A percentile compares a stretch with the other conserved stretches of the same genome.
Conservation (phyloP, 2,888 invertebrate species). For the Sinopyrophorus schimmeli region DNA sequence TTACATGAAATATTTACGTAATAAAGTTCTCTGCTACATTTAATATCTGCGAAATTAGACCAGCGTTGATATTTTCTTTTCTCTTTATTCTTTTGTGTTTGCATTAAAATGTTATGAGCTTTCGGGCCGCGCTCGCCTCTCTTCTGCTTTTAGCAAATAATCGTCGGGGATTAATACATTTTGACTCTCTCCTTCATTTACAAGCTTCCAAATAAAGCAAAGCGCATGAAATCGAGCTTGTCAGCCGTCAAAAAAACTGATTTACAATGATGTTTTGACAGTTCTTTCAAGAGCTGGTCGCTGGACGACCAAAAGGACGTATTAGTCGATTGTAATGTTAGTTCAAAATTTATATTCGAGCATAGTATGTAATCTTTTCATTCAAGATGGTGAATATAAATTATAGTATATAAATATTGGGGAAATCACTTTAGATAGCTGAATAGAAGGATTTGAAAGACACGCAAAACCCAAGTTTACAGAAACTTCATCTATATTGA, state of each 20-base stretch:
- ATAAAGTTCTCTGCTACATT: constrained; percentile 17
- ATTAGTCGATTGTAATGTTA: constrained; percentile 28
- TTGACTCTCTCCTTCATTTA: background rate
- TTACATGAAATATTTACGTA: constrained; percentile 31
- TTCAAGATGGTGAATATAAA: constrained; percentile 52
- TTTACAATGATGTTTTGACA: constrained; percentile 40
- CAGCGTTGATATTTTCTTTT: background rate
- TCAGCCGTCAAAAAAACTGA: constrained; percentile 32
- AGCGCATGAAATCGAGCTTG: constrained; percentile 11
- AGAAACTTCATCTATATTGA: constrained; percentile 43
- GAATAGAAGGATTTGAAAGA: constrained; percentile 29
- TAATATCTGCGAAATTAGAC: constrained; percentile 15
- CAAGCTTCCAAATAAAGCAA: constrained; percentile 20
- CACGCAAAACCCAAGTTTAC: constrained; percentile 19
- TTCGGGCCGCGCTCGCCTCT: too few species aligned
- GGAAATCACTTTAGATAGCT: constrained; percentile 46
- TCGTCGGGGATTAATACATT: background rate
- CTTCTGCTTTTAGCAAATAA: too few species aligned
- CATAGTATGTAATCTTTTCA: constrained; percentile 35
- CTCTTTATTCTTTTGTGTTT: too few species aligned
- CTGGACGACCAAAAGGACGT: constrained; percentile 31
- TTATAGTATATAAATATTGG: constrained; percentile 50
- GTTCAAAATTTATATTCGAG: constrained; percentile 39
- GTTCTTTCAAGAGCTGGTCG: constrained; percentile 22
- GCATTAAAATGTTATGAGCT: too few species aligned